Conservation (phyloP, 2,113 vertebrate genomes). For the Caloenas nicobarica region DNA sequence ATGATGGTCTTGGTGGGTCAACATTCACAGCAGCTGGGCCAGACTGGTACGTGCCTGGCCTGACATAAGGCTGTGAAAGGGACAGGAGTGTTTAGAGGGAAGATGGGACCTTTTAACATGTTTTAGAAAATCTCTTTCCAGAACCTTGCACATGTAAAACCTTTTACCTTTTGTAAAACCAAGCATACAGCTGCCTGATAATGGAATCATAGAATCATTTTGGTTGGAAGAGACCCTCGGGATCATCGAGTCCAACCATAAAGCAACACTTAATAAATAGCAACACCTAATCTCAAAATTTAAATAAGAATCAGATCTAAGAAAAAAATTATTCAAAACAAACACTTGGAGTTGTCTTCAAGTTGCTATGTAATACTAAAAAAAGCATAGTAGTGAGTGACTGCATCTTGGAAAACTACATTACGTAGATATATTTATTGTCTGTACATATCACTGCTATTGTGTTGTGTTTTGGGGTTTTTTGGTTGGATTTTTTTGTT, state of each 20-base stretch:
- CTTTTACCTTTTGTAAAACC: background rate
- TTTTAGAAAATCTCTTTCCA: background rate
- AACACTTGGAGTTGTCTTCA: background rate
- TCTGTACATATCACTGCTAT: background rate
- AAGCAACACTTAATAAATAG: background rate
- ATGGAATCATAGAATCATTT: background rate
- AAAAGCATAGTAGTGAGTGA: background rate
- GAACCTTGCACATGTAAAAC: background rate
- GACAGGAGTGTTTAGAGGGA: background rate
- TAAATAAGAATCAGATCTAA: background rate
- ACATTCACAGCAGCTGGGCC: background rate
- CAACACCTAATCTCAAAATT: background rate
- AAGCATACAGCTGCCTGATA: background rate
- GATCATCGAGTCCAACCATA: no score
- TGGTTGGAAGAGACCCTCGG: no score
- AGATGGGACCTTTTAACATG: background rate
- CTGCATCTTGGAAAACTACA: background rate
- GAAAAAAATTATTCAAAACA: background rate
- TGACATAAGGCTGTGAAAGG: background rate
- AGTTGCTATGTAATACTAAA: background rate
- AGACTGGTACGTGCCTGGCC: fast-evolving
- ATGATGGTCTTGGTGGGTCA: background rate
- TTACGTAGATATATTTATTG: background rate
- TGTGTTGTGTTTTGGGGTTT: background rate
- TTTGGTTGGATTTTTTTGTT: no score